Conservation (phyloP, 2,113 vertebrate species). For the Dendrocopos noguchii region DNA sequence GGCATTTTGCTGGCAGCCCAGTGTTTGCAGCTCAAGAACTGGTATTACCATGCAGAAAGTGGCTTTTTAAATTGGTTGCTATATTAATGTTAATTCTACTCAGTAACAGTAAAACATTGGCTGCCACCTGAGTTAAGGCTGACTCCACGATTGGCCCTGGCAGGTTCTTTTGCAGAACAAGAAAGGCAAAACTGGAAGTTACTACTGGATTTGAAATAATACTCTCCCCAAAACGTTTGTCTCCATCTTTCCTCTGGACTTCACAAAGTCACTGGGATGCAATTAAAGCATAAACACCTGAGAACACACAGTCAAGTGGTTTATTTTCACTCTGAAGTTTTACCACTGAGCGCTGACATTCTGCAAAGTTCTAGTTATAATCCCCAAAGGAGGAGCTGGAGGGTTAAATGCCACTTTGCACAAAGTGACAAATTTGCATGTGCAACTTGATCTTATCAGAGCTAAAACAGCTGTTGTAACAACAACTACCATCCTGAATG, state of each 20-base stretch:
- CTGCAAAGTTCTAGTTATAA: neutral
- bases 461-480: neutral
- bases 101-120: neutral
- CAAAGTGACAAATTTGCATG: neutral
- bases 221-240: neutral
- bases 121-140: neutral
- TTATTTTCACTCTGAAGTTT: neutral
- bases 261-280: neutral
- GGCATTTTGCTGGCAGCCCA: neutral
- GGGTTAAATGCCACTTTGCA: neutral
- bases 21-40: neutral
- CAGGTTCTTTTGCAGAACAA: neutral
- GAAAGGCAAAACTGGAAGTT: neutral
- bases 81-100: no score
- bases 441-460: neutral
- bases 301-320: neutral
- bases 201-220: neutral
- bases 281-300: neutral
- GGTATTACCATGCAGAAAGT: neutral
- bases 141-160: neutral
- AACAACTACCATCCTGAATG: neutral
- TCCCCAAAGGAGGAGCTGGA: neutral
- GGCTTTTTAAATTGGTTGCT: neutral
- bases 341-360: neutral
- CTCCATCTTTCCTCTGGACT: neutral